phyloP scores from a whole-genome alignment of 2,797 vertebrate genomes.

The Lepus townsendii region DNA sequence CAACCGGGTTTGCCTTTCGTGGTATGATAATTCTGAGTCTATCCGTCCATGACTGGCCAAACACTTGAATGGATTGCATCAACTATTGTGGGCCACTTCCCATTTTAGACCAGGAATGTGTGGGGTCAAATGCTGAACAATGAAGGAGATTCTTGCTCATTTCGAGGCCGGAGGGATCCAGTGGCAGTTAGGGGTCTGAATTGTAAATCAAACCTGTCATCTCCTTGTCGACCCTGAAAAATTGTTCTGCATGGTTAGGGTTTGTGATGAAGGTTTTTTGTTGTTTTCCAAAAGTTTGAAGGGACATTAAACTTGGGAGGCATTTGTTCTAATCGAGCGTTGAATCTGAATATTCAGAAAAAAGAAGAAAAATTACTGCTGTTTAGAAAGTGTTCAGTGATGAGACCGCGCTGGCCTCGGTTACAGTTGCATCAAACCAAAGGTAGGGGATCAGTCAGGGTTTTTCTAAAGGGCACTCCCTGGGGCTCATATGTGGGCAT shows the following conservation, averaged over 20 bases:
- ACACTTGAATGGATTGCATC: constrained; percentile 62
- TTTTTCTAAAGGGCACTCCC: constrained; percentile 12
- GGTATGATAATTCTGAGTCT: constrained; percentile 66
- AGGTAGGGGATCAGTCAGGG: not conserved
- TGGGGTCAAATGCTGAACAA: constrained; percentile 75
- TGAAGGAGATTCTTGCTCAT: constrained; percentile 76
- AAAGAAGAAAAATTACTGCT: constrained; percentile 25
- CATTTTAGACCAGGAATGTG: constrained; percentile 79
- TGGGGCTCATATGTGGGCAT: not conserved
- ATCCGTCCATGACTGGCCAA: constrained; percentile 66
- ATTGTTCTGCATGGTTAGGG: constrained; percentile 36
- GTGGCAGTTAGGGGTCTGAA: constrained; percentile 65
- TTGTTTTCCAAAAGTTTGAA: constrained; percentile 65
- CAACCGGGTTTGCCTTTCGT: constrained; percentile 2
- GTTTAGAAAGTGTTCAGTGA: constrained; percentile 43
- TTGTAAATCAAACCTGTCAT: constrained; percentile 80
- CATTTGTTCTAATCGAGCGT: constrained; percentile 7
- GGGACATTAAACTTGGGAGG: constrained; percentile 52
- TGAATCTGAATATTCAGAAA: constrained; percentile 67
- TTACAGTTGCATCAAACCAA: constrained; percentile 5
- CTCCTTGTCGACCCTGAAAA: constrained; percentile 68
- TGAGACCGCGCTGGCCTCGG: not conserved
- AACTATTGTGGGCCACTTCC: constrained; percentile 71
- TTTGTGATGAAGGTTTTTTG: constrained; percentile 60
- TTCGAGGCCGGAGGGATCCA: constrained; percentile 52